Evolutionary conservation across 2,797 vertebrate genomes (phyloP).

Genomic region (Trichosurus vulpecula): DNA sequence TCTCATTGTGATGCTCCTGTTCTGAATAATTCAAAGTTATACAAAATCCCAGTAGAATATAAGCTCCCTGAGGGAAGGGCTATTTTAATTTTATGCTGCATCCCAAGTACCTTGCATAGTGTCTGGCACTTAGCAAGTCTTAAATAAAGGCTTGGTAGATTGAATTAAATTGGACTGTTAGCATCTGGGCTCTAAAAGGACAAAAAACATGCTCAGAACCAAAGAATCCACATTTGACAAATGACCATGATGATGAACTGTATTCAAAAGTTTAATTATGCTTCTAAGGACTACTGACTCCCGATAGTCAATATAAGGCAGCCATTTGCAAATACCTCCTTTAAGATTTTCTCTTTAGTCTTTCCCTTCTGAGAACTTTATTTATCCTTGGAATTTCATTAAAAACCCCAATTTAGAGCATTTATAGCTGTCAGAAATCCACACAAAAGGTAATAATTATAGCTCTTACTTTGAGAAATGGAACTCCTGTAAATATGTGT

Average conservation of each 20-base stretch:
- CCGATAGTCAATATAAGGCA: background rate
- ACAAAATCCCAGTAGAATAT: background rate
- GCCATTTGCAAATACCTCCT: background rate
- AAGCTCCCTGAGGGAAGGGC: background rate
- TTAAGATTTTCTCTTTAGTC: background rate
- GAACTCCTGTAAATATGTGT: background rate
- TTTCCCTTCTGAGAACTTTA: slow-evolving; percentile 27
- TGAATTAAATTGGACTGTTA: background rate
- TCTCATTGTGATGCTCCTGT: background rate
- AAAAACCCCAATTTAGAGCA: background rate
- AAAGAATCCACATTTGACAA: background rate
- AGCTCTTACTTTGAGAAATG: background rate
- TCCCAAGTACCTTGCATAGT: background rate
- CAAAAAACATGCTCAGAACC: background rate
- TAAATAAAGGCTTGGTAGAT: background rate
- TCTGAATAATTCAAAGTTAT: background rate
- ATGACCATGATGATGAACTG: background rate
- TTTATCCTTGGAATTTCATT: background rate
- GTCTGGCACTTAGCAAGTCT: background rate
- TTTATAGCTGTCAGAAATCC: slow-evolving; percentile 16
- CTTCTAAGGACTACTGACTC: background rate
- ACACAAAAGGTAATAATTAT: background rate
- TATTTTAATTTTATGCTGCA: background rate
- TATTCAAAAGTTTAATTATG: background rate
- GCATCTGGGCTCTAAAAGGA: slow-evolving; percentile 11